These are phyloP conservation scores for Triops longicaudatus DNA, from an alignment of 1,140 invertebrate species.

Conservation along the genomic window DNA sequence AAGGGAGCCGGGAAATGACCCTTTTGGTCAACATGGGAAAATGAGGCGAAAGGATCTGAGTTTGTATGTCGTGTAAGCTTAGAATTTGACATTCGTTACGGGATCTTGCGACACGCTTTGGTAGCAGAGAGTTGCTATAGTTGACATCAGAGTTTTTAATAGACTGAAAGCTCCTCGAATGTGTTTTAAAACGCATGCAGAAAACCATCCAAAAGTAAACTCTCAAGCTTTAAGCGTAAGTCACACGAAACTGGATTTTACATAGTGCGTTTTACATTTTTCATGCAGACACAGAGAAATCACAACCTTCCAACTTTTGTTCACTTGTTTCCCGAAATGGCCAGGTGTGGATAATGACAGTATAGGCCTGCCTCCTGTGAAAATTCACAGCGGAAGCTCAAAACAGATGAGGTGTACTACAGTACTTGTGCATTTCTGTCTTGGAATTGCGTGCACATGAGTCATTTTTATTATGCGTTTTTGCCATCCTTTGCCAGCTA, in stretches of 20 bases:
- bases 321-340: not conserved
- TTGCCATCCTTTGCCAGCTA: not conserved
- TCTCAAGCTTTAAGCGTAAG: too few relatives aligned
- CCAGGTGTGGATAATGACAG: not conserved
- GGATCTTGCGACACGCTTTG: not conserved
- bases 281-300: too few relatives aligned
- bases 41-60: not conserved
- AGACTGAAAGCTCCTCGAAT: not conserved
- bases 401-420: not conserved
- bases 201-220: too few relatives aligned
- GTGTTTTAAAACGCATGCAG: not conserved
- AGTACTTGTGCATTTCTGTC: not conserved
- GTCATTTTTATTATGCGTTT: not conserved
- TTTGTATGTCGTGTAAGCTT: not conserved
- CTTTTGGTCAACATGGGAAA: not conserved
- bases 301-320: not conserved
- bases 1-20: not conserved
- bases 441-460: not conserved
- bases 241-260: too few relatives aligned
- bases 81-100: not conserved
- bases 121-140: not conserved
- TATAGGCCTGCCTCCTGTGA: not conserved
- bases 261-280: too few relatives aligned
- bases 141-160: not conserved
- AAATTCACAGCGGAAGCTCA: not conserved